These are phyloP conservation scores for Meghimatium bilineatum DNA, from an alignment of 2,888 invertebrate genomes.

Conservation along the genomic window DNA sequence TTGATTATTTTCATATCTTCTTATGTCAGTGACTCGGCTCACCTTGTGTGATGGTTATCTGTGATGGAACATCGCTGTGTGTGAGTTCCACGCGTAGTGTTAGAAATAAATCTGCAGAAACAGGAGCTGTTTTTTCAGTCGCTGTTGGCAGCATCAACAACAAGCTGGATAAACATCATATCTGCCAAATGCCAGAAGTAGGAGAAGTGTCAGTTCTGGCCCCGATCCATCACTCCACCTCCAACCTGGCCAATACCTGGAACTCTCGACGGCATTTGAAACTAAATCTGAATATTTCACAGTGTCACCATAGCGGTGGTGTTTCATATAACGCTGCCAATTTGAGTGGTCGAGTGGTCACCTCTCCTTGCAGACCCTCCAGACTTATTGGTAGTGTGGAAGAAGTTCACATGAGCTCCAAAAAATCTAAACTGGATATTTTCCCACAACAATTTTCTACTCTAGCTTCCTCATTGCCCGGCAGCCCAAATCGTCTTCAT, in stretches of 20 bases:
- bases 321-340: slow-evolving; percentile 28
- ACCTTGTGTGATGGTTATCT: slow-evolving; percentile 40
- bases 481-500: slow-evolving; percentile 27
- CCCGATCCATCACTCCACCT: slow-evolving; percentile 52
- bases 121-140: not conserved
- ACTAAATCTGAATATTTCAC: slow-evolving; percentile 53
- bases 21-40: not conserved
- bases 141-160: slow-evolving; percentile 18
- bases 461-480: slow-evolving; percentile 28
- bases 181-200: slow-evolving; percentile 67
- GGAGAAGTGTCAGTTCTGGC: slow-evolving; percentile 66
- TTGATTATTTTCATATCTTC: not conserved
- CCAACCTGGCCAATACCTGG: slow-evolving; percentile 48
- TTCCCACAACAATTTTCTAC: slow-evolving; percentile 27
- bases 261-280: slow-evolving; percentile 58
- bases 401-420: slow-evolving; percentile 42
- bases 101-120: not conserved
- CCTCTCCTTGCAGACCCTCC: slow-evolving; percentile 25
- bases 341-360: slow-evolving; percentile 26
- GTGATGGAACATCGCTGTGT: slow-evolving; percentile 19
- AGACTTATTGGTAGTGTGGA: slow-evolving; percentile 9
- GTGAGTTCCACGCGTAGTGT: slow-evolving; percentile 30
- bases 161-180: slow-evolving; percentile 38
- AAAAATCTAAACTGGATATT: slow-evolving; percentile 43
- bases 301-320: slow-evolving; percentile 30